Conservation (phyloP, 2,888 invertebrate genomes). For the Crossocerus cetratus region DNA sequence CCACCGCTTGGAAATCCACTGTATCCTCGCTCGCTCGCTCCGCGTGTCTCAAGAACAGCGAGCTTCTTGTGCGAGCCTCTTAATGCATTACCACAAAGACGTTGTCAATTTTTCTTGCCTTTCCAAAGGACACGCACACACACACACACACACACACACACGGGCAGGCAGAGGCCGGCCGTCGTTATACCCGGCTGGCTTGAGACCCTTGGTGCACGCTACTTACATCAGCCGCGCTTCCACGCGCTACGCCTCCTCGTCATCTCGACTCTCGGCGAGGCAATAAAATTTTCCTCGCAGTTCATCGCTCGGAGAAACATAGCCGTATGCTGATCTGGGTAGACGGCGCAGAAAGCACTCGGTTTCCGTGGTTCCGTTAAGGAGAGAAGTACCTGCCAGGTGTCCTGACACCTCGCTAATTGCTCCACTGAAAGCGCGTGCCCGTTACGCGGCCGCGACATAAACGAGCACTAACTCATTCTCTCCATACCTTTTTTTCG, state of each 20-base stretch:
- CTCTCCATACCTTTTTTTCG: conserved; percentile 16
- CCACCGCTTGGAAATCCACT: conserved; percentile 46
- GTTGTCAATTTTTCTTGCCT: neutral
- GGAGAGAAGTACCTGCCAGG: conserved; percentile 48
- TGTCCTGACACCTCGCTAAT: conserved; percentile 59
- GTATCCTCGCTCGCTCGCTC: conserved; percentile 29
- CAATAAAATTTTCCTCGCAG: neutral
- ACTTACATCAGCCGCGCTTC: neutral
- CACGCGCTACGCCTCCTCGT: neutral
- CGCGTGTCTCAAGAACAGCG: conserved; percentile 21
- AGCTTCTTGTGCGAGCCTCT: conserved; percentile 34
- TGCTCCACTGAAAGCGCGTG: conserved; percentile 51
- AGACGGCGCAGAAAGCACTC: neutral
- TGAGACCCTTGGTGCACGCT: neutral
- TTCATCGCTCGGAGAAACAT: neutral
- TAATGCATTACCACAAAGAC: conserved; percentile 33
- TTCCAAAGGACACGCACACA: neutral
- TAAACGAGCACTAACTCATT: conserved; percentile 18
- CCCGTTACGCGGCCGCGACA: conserved; percentile 45
- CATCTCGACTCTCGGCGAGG: neutral
- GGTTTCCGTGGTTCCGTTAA: conserved; percentile 56
- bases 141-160: too few species aligned
- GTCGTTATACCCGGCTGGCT: neutral
- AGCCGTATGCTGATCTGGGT: too few species aligned
- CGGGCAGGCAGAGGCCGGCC: neutral